A percentile compares a stretch with the other conserved stretches of the same genome.
Conservation (phyloP, 2,888 invertebrate species). For the Tineola bisselliella region DNA sequence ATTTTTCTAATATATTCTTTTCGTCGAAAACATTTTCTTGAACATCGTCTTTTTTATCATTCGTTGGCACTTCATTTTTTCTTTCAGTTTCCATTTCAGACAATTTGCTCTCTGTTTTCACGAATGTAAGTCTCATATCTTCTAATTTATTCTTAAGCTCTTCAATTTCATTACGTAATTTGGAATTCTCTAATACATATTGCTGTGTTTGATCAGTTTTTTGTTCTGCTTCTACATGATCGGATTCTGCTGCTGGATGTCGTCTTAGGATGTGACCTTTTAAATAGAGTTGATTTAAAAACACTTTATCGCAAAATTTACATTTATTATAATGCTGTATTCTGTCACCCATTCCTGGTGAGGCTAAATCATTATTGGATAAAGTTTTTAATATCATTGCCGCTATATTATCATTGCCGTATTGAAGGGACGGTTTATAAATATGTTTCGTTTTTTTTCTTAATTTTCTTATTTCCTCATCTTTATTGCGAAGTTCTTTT, state of each 20-base stretch:
- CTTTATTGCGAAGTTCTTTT: conserved; percentile 50
- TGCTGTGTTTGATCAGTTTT: conserved; percentile 38
- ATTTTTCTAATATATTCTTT: conserved; percentile 41
- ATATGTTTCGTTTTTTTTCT: conserved; percentile 53
- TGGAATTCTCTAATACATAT: conserved; percentile 63
- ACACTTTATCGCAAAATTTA: conserved; percentile 73
- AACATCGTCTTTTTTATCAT: conserved; percentile 19
- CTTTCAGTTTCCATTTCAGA: conserved; percentile 11
- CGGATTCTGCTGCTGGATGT: conserved; percentile 38
- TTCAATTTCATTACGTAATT: conserved; percentile 57
- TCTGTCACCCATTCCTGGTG: conserved; percentile 31
- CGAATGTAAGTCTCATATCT: conserved; percentile 47
- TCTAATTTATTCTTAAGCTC: conserved; percentile 57
- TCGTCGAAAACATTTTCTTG: conserved; percentile 35
- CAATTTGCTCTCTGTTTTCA: conserved; percentile 21
- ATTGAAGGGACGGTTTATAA: conserved; percentile 38
- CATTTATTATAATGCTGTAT: conserved; percentile 66
- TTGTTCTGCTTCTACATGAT: conserved; percentile 21
- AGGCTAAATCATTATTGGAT: conserved; percentile 39
- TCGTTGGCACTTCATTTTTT: conserved; percentile 10
- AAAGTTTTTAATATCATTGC: conserved; percentile 55
- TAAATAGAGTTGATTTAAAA: conserved; percentile 71
- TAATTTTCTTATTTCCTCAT: conserved; percentile 60
- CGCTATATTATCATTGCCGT: conserved; percentile 57
- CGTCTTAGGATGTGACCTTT: conserved; percentile 71